Base-by-base conservation (phyloP, 2,888 invertebrate genomes). In the Drosophila antonietae region DNA sequence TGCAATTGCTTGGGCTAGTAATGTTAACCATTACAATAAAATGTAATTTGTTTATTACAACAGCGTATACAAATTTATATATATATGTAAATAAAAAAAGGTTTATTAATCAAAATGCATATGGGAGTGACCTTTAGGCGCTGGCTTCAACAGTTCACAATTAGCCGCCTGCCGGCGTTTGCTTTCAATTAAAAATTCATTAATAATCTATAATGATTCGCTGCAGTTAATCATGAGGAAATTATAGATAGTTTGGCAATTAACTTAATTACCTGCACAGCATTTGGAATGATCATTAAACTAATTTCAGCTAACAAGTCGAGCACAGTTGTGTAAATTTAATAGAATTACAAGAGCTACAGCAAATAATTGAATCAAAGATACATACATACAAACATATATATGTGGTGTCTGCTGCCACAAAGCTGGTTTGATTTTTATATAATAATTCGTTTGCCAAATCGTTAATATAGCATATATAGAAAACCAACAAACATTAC, bases 141-240 rank as follows among this genome's bases (percentile, higher is more conserved):
- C 31, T 69, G 72, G 67, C 68, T 73, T 69, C 65, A 51, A 51
- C 49, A 78, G 39, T 43, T 62, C 73, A 63, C 75, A 69, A 69
- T 75, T 81, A 68, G 63, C 44, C 65, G 61, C 62, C 73, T 49
- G 76, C 66, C 73, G 66, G 81, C 71, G 57, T 76, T 76, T 65
- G 64, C 66, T 72, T 75, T 75, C 73, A 81, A 81, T 83, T 89
- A 74, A 76, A 69, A 87, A 81, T 77, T 80, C 86, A 83, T 83
- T 83, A 82, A 83, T 86, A 67, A 87, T 74, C 56, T 77, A 74
- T 75, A 84, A 89, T 87, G 84, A 76, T 87, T 72, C 61, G 44
- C 57, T 51, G 65, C 64, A 66, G 73, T 43, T 73, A 73, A 80
- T 80, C 78, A 80, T 63, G 65, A 83, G 88, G 88, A 88, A 83